Evolutionary conservation across 2,797 vertebrate species (phyloP).

Genomic region (Gobio occitaniae): DNA sequence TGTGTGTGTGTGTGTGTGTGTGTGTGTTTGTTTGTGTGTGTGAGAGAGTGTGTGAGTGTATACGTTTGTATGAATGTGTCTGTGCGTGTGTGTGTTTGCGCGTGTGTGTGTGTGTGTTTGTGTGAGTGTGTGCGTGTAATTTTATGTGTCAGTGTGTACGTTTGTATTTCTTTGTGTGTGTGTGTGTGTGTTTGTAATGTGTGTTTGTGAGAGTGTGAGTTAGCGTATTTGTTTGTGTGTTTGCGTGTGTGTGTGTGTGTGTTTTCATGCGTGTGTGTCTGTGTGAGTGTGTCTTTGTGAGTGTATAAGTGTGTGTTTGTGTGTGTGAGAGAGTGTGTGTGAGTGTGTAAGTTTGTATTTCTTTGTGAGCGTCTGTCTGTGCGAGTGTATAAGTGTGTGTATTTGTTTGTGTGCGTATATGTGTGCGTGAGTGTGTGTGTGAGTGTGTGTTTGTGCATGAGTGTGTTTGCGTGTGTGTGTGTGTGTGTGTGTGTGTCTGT

Average conservation of each 20-base stretch:
- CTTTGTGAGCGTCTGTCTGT: no score
- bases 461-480: background rate
- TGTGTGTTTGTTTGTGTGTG: constrained; percentile 54
- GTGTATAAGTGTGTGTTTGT: no score
- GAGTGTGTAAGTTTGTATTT: background rate
- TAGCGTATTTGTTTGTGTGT: background rate
- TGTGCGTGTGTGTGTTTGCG: constrained; percentile 57
- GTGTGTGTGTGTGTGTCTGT: background rate
- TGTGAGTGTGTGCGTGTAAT: constrained; percentile 50
- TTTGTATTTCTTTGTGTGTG: background rate
- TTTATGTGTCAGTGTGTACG: background rate
- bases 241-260: no score
- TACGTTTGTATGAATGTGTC: background rate
- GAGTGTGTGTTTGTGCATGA: background rate
- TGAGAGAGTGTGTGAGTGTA: constrained; percentile 48
- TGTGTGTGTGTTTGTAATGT: background rate
- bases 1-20: no score
- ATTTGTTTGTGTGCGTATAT: background rate
- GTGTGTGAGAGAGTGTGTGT: no score
- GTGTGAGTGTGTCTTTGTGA: no score
- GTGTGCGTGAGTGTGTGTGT: background rate
- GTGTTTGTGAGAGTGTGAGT: constrained; percentile 18
- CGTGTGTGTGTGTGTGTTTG: constrained; percentile 39
- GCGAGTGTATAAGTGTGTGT: constrained; percentile 52
- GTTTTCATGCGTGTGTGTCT: no score